Percentiles rank a stretch among this genome's conserved stretches.
Evolutionary conservation across 1,140 invertebrate genomes (phyloP).

Genomic region (Philotrypesis tridentata): DNA sequence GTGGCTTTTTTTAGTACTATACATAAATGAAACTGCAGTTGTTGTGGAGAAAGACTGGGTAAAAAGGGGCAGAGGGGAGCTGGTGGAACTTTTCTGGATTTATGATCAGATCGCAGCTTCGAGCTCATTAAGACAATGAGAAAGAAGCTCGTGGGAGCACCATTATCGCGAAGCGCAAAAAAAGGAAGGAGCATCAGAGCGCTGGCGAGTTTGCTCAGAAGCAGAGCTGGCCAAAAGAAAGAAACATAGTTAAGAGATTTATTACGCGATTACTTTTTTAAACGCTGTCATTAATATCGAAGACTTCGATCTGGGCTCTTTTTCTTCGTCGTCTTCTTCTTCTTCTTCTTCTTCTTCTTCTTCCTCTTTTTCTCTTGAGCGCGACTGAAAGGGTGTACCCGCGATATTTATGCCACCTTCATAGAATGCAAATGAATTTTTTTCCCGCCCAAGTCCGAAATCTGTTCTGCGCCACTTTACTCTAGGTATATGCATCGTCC

Average conservation of each 20-base stretch:
- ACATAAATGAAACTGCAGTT: neutral
- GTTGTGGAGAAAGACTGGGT: neutral
- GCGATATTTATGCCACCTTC: neutral
- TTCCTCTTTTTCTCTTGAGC: too few species aligned
- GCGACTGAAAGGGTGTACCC: neutral
- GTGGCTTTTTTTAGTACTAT: neutral
- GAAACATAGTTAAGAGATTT: slow-evolving; percentile 18
- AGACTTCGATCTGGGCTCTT: neutral
- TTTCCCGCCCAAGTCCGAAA: neutral
- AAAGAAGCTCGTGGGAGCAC: slow-evolving; percentile 10
- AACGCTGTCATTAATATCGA: neutral
- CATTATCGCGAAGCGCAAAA: neutral
- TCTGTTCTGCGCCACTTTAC: neutral
- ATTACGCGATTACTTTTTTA: neutral
- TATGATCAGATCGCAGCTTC: slow-evolving; percentile 13
- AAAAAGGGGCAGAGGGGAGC: neutral
- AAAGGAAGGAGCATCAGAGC: neutral
- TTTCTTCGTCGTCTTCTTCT: neutral
- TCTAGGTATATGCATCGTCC: too few species aligned
- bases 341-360: too few species aligned
- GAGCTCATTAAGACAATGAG: slow-evolving; percentile 41
- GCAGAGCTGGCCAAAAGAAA: neutral
- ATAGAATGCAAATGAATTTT: neutral
- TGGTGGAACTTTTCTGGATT: slow-evolving; percentile 6
- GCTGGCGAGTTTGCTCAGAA: neutral